Conservation (phyloP, 2,797 vertebrate species). For the Borostomias antarcticus region DNA sequence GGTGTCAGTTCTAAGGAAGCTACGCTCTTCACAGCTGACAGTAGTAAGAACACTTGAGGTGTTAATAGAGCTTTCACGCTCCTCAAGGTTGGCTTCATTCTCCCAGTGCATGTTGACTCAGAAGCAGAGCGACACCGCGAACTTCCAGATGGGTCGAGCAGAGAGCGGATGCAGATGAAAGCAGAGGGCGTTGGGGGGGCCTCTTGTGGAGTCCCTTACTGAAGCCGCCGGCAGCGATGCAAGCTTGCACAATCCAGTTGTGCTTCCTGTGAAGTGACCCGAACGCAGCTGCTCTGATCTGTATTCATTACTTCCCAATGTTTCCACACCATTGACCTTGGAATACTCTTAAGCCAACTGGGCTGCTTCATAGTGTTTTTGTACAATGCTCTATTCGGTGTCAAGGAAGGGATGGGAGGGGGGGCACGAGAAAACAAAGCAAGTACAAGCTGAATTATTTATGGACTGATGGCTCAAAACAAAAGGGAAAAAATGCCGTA, state of each 20-base stretch:
- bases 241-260: conserved; percentile 62
- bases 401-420: conserved; percentile 28
- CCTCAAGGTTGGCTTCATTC: background rate
- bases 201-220: conserved; percentile 45
- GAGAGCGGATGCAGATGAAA: conserved; percentile 37
- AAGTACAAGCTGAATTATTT: conserved; percentile 50
- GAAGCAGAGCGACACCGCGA: conserved; percentile 39
- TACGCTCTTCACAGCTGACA: background rate
- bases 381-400: conserved; percentile 31
- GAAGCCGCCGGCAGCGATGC: conserved; percentile 54
- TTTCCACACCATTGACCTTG: conserved; percentile 70
- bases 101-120: conserved; percentile 40
- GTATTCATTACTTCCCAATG: conserved; percentile 73
- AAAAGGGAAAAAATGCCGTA: conserved; percentile 15
- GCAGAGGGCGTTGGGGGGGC: conserved; percentile 42
- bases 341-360: conserved; percentile 61
- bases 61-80: background rate
- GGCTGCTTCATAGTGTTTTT: conserved; percentile 44
- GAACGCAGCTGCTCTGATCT: conserved; percentile 62
- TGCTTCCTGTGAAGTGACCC: conserved; percentile 71
- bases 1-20: too few relatives aligned
- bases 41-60: background rate
- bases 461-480: conserved; percentile 46
- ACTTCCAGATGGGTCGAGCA: conserved; percentile 41
- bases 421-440: background rate